Percentiles rank a stretch among this genome's conserved stretches.
Conservation (phyloP, 2,888 invertebrate genomes). For the Drosophila subsilvestris region DNA sequence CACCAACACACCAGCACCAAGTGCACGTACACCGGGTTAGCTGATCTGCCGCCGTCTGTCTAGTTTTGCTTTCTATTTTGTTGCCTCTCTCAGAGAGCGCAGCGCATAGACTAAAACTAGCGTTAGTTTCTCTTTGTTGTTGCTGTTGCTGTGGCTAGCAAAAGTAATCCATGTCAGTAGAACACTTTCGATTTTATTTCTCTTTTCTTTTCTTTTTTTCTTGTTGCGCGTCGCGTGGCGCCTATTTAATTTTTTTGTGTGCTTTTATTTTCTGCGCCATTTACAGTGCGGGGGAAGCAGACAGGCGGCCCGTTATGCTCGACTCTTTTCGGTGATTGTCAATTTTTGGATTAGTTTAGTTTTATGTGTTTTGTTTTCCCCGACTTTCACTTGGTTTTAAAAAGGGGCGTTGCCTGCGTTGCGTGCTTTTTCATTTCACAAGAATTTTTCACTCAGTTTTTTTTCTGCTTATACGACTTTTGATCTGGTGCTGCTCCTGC, state of each 20-base stretch:
- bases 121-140: constrained; percentile 68
- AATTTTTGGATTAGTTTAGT: constrained; percentile 9
- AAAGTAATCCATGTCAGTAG: constrained; percentile 83
- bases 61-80: constrained; percentile 68
- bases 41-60: background rate
- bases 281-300: background rate
- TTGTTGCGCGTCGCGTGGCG: constrained; percentile 66
- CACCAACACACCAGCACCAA: constrained; percentile 48
- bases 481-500: constrained; percentile 31
- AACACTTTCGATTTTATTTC: constrained; percentile 80
- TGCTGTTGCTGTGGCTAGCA: constrained; percentile 41
- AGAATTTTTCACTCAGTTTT: constrained; percentile 32
- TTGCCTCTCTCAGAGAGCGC: constrained; percentile 9
- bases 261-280: constrained; percentile 14
- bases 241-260: constrained; percentile 11
- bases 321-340: constrained; percentile 27
- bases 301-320: background rate
- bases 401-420: background rate
- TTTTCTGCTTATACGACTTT: constrained; percentile 12
- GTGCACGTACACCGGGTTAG: constrained; percentile 64
- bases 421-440: constrained; percentile 26
- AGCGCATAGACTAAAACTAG: constrained; percentile 71
- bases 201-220: constrained; percentile 36
- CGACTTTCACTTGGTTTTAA: constrained; percentile 35
- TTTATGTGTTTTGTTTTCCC: constrained; percentile 12